These are phyloP conservation scores for Catocala nupta DNA, from an alignment of 2,888 invertebrate species.

Conservation along the genomic window DNA sequence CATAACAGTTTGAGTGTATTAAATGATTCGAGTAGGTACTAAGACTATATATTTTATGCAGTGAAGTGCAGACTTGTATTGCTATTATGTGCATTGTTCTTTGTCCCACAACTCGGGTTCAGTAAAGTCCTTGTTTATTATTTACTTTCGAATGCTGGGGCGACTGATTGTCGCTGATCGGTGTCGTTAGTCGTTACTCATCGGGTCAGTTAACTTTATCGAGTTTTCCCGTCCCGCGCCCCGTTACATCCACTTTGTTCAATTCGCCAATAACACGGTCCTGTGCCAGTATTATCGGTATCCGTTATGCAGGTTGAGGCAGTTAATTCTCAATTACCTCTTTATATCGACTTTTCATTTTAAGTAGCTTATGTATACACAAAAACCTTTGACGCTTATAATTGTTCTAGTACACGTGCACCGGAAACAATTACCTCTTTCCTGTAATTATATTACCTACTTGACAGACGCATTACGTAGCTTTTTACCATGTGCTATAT, in stretches of 20 bases:
- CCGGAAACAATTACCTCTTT: conserved; percentile 26
- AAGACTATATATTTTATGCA: background rate
- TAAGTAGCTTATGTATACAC: no score
- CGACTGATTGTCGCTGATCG: conserved; percentile 65
- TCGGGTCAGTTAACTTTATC: conserved; percentile 74
- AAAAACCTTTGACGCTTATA: no score
- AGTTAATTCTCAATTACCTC: conserved; percentile 13
- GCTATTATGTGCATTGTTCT: conserved; percentile 49
- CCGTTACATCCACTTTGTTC: conserved; percentile 41
- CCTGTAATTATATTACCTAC: conserved; percentile 16
- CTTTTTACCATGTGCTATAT: background rate
- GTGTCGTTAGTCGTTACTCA: conserved; percentile 62
- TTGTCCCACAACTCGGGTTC: conserved; percentile 49
- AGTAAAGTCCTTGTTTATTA: conserved; percentile 60
- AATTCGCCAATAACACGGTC: conserved; percentile 39
- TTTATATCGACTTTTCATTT: background rate
- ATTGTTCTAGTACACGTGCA: conserved; percentile 10
- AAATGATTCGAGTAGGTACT: background rate
- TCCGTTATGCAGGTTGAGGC: conserved; percentile 31
- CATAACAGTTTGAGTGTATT: no score
- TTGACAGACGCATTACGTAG: conserved; percentile 5
- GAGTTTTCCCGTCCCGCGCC: conserved; percentile 49
- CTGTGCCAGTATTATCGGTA: conserved; percentile 44
- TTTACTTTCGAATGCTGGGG: conserved; percentile 60
- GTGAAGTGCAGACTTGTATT: background rate